A percentile compares a stretch with the other conserved stretches of the same genome.
These are phyloP conservation scores for Gastrophysa polygoni DNA, from an alignment of 2,888 invertebrate genomes.

Conservation along the genomic window DNA sequence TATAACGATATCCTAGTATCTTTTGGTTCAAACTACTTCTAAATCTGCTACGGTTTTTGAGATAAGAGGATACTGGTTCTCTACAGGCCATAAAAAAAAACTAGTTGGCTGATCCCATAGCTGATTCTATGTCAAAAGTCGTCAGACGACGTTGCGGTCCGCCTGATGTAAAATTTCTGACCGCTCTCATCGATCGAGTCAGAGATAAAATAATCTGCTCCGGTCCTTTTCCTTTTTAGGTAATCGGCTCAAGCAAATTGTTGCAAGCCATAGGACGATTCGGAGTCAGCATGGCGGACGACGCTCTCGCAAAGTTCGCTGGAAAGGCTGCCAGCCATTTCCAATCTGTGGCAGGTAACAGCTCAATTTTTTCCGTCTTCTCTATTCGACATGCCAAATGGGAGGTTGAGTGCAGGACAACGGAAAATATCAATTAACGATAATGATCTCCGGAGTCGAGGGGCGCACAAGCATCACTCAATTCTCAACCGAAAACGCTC, in stretches of 20 bases:
- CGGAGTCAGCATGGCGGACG: conserved; percentile 45
- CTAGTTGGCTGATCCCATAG: too few relatives aligned
- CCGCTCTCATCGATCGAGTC: not conserved
- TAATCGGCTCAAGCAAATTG: conserved; percentile 50
- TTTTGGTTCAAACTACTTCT: too few relatives aligned
- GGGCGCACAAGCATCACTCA: not conserved
- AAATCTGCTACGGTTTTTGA: too few relatives aligned
- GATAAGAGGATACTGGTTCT: too few relatives aligned
- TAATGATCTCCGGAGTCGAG: not conserved
- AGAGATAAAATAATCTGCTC: not conserved
- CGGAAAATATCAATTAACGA: not conserved
- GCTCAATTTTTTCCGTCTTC: not conserved
- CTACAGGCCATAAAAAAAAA: too few relatives aligned
- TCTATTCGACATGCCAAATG: not conserved
- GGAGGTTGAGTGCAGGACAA: not conserved
- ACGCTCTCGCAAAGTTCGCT: conserved; percentile 60
- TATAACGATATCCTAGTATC: too few relatives aligned
- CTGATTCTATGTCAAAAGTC: too few relatives aligned
- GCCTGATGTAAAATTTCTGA: not conserved
- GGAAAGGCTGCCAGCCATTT: conserved; percentile 61
- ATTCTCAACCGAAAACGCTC: not conserved
- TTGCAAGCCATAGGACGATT: conserved; percentile 47
- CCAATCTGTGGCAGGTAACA: conserved; percentile 61
- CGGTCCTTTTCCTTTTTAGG: conserved; percentile 40
- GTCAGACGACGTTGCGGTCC: not conserved